Conservation (phyloP, 2,888 invertebrate genomes). For the Ormyrus pomaceus region DNA sequence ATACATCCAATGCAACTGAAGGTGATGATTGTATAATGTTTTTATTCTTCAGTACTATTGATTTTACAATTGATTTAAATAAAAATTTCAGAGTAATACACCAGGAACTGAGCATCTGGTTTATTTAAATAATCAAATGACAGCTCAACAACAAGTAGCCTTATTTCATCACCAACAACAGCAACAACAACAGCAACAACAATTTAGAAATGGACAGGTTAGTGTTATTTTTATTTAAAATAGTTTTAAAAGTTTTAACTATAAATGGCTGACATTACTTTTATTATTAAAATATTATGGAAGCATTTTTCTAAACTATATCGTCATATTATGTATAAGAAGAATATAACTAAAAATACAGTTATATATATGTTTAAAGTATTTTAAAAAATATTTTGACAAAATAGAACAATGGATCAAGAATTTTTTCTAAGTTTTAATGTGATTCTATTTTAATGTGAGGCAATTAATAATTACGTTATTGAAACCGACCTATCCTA, state of each 20-base stretch:
- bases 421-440: too few species aligned
- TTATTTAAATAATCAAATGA: slow-evolving; percentile 76
- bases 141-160: slow-evolving; percentile 74
- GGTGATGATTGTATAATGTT: slow-evolving; percentile 61
- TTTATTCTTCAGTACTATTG: background rate
- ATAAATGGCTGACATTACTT: too few species aligned
- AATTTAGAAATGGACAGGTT: slow-evolving; percentile 75
- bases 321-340: background rate
- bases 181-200: slow-evolving; percentile 75
- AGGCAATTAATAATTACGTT: too few species aligned
- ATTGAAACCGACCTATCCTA: too few species aligned
- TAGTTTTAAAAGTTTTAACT: background rate
- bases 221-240: slow-evolving; percentile 55
- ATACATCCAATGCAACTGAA: slow-evolving; percentile 74
- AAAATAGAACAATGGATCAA: too few species aligned
- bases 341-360: background rate
- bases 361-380: background rate
- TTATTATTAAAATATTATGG: too few species aligned
- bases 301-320: too few species aligned
- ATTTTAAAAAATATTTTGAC: background rate
- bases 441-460: too few species aligned
- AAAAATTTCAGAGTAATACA: slow-evolving; percentile 76
- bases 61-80: slow-evolving; percentile 16
- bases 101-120: slow-evolving; percentile 80
- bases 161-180: slow-evolving; percentile 75